Evolutionary conservation across 1,140 invertebrate genomes (phyloP).

Genomic region (Pollicipes pollicipes): DNA sequence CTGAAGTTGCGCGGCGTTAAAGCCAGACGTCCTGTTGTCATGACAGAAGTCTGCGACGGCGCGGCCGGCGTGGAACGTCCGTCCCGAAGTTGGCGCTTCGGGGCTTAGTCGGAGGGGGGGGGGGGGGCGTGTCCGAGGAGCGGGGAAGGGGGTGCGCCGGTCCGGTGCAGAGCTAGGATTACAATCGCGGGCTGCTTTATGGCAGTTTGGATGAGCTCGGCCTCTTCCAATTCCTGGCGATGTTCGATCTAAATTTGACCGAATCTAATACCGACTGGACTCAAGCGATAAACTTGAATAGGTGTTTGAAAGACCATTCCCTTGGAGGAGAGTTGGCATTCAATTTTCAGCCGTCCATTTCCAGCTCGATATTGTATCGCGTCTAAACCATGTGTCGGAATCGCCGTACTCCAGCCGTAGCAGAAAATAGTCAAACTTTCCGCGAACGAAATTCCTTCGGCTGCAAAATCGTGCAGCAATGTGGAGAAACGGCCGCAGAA

Average conservation of each 20-base stretch:
- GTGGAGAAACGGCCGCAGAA: too few species aligned
- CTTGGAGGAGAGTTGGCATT: background rate
- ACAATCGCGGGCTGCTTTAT: background rate
- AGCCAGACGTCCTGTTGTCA: background rate
- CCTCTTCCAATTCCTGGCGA: background rate
- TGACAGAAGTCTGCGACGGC: too few species aligned
- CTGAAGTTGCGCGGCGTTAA: background rate
- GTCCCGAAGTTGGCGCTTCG: too few species aligned
- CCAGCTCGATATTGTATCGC: background rate
- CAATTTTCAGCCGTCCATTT: background rate
- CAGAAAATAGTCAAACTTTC: background rate
- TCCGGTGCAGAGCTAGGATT: background rate
- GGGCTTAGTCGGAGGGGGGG: too few species aligned
- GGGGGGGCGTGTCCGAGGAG: too few species aligned
- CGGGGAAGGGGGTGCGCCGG: too few species aligned
- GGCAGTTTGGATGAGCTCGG: background rate
- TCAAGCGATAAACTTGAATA: background rate
- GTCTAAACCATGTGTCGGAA: background rate
- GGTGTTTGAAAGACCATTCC: background rate
- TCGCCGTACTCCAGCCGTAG: background rate
- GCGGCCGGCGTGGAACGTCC: too few species aligned
- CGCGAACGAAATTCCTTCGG: background rate
- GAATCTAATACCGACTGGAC: conserved; percentile 1
- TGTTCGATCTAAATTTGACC: background rate
- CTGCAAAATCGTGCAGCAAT: too few species aligned